Evolutionary conservation across 2,797 vertebrate species (phyloP).

Genomic region (Myripristis murdjan): DNA sequence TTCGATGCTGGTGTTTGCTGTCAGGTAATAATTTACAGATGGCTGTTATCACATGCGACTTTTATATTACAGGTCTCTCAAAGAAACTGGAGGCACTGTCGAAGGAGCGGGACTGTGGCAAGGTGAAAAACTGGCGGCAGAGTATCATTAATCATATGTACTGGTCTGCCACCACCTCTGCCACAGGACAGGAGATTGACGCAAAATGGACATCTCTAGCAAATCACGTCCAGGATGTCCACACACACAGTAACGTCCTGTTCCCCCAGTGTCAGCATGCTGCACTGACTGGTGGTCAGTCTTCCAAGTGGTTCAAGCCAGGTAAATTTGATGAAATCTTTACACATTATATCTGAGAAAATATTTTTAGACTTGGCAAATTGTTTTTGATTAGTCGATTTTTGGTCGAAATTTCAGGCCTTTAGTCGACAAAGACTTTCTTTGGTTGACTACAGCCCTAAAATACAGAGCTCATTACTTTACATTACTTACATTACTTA

Average conservation of each 20-base stretch:
- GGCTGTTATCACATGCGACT: no score
- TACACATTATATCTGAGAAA: not conserved
- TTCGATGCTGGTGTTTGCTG: no score
- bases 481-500: no score
- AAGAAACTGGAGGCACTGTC: not conserved
- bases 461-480: no score
- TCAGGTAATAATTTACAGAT: no score
- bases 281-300: no score
- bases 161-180: slow-evolving; percentile 4
- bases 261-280: slow-evolving; percentile 2
- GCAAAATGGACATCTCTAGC: slow-evolving; percentile 28
- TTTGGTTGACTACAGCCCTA: no score
- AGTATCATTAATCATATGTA: slow-evolving; percentile 14
- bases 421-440: no score
- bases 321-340: not conserved
- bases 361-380: not conserved
- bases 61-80: not conserved
- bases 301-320: slow-evolving; percentile 3
- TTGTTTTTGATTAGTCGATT: no score
- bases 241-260: slow-evolving; percentile 2
- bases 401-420: no score
- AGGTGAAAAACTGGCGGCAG: not conserved
- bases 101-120: not conserved
- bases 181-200: slow-evolving; percentile 21
- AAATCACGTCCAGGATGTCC: slow-evolving; percentile 20